Conservation (phyloP, 2,888 invertebrate species). For the Nemoura dubitans region DNA sequence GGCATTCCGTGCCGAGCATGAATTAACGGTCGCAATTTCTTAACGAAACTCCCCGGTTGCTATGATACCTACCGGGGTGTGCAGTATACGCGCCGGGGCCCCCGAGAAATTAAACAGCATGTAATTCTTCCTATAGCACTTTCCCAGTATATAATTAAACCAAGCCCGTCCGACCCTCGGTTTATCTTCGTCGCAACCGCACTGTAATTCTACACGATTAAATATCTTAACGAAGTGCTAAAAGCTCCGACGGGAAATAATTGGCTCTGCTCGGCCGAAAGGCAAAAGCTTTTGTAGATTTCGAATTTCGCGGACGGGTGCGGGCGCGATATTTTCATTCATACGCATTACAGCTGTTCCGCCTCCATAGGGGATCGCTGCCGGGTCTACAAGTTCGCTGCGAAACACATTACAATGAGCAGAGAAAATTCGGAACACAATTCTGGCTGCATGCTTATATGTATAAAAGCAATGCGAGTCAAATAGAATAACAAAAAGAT, state of each 20-base stretch:
- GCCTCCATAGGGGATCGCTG: not conserved
- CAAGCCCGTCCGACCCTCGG: constrained; percentile 35
- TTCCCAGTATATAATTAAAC: constrained; percentile 34
- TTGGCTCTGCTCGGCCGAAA: constrained; percentile 29
- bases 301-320: too few species aligned
- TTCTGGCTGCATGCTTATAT: too few species aligned
- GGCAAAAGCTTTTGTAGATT: not conserved
- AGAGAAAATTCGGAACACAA: not conserved
- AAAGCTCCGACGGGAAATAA: constrained; percentile 30
- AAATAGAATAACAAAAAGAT: not conserved
- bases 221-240: constrained; percentile 42
- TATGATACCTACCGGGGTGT: too few species aligned
- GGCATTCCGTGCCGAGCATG: not conserved
- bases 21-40: too few species aligned
- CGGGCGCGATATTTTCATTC: not conserved
- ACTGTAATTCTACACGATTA: constrained; percentile 38
- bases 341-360: not conserved
- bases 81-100: too few species aligned
- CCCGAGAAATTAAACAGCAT: constrained; percentile 33
- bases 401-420: not conserved
- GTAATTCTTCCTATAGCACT: constrained; percentile 32
- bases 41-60: too few species aligned
- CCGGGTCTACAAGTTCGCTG: not conserved
- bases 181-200: constrained; percentile 38
- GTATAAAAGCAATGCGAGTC: not conserved